Evolutionary conservation across 2,113 vertebrate species (phyloP).

Genomic region (Xenopus borealis): DNA sequence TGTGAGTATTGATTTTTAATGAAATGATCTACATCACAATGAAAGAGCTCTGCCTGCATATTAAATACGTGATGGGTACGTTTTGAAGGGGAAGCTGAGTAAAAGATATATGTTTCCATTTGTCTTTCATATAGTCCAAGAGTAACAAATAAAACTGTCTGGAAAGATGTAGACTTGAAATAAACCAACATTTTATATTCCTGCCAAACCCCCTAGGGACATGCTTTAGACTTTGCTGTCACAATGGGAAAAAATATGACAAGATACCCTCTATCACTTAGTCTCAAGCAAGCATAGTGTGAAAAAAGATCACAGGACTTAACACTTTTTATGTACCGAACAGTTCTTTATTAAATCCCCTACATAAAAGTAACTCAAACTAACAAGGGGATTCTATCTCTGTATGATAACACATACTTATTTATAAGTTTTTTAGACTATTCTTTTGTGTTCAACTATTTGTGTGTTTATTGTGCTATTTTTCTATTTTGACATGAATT

Average conservation of each 20-base stretch:
- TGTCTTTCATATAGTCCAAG: conserved; percentile 36
- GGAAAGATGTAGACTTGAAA: conserved; percentile 35
- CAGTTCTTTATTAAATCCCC: not conserved
- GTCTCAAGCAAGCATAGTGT: not conserved
- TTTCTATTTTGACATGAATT: too few species aligned
- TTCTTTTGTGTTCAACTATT: too few species aligned
- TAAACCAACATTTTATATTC: conserved; percentile 41
- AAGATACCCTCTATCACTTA: conserved; percentile 19
- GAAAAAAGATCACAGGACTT: conserved; percentile 8
- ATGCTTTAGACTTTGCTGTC: conserved; percentile 34
- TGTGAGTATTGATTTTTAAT: conserved; percentile 15
- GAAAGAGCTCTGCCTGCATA: conserved; percentile 6
- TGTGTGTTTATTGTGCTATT: too few species aligned
- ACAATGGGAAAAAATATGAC: conserved; percentile 32
- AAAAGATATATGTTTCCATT: conserved; percentile 35
- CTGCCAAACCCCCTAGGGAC: conserved; percentile 31
- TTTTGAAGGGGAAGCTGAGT: conserved; percentile 31
- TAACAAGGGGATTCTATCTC: too few species aligned
- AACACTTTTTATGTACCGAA: not conserved
- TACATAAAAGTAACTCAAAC: too few species aligned
- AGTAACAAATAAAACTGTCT: conserved; percentile 41
- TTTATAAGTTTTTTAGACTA: too few species aligned
- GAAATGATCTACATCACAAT: conserved; percentile 6
- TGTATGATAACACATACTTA: too few species aligned
- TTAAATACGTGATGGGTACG: conserved; percentile 9